Conservation (phyloP, 1,140 invertebrate species). For the Anagrus nilaparvatae region DNA sequence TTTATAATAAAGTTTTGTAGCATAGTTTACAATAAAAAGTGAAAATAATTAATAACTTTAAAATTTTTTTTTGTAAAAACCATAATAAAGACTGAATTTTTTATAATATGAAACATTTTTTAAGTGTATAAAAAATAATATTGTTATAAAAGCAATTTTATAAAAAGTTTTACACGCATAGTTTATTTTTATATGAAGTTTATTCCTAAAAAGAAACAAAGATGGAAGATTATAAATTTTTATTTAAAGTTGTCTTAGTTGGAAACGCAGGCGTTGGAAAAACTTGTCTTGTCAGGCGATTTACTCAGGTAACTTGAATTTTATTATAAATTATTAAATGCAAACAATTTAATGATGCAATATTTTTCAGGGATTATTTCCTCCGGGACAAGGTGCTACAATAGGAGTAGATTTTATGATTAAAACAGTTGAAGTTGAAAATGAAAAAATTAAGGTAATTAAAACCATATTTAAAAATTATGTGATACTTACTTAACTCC, state of each 20-base stretch:
- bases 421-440: constrained; percentile 96
- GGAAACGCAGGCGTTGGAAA: constrained; percentile 93
- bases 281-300: constrained; percentile 83
- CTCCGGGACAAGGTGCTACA: constrained; percentile 94
- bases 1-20: no score
- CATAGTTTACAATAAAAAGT: no score
- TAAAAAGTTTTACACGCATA: no score
- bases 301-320: constrained; percentile 65
- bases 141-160: no score
- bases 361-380: constrained; percentile 70
- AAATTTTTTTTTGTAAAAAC: no score
- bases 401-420: constrained; percentile 99
- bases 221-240: constrained; percentile 98
- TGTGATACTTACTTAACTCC: neutral
- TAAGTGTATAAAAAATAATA: no score
- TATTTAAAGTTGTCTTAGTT: constrained; percentile 94
- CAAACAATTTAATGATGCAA: constrained; percentile 4
- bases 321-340: no score
- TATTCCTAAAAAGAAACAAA: no score
- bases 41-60: no score
- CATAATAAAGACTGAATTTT: no score
- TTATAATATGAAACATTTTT: no score
- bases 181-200: no score
- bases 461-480: neutral
- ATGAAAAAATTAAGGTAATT: constrained; percentile 93